phyloP scores from a whole-genome alignment of 2,113 vertebrate species.

The Amblyopsis rosae region DNA sequence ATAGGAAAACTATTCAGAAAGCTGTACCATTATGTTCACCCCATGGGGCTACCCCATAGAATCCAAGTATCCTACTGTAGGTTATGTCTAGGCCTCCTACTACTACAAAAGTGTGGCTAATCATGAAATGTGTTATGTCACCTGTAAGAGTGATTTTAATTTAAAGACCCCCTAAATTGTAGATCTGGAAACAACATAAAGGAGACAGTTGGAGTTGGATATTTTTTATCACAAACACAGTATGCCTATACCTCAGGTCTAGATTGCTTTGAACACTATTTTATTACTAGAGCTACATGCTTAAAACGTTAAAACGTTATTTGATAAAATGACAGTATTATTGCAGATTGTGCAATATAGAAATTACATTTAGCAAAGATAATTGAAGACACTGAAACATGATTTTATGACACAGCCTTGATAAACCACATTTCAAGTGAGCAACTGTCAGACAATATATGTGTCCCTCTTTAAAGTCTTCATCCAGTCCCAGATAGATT shows the following conservation, averaged over 20 bases:
- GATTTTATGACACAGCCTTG: too few species aligned
- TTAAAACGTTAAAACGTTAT: not conserved
- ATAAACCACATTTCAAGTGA: too few species aligned
- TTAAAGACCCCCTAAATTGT: not conserved
- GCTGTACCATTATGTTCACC: constrained; percentile 40
- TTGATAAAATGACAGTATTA: constrained; percentile 4
- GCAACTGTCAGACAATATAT: too few species aligned
- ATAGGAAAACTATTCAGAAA: constrained; percentile 30
- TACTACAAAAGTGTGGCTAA: not conserved
- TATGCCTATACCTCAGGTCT: not conserved
- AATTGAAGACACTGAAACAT: too few species aligned
- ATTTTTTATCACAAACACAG: constrained; percentile 20
- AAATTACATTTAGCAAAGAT: constrained; percentile 8
- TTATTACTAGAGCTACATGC: not conserved
- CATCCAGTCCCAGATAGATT: constrained; percentile 9
- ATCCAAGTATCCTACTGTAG: not conserved
- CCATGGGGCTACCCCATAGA: not conserved
- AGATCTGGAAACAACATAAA: constrained; percentile 7
- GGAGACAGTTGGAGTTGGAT: constrained; percentile 9
- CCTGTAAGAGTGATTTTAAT: not conserved
- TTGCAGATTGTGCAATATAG: not conserved
- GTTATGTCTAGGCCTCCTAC: too few species aligned
- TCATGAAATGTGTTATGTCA: too few species aligned
- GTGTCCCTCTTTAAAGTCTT: too few species aligned
- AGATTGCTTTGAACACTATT: constrained; percentile 20